Evolutionary conservation across 2,113 vertebrate species (phyloP), one percentile per base, ranked within the genome.

Genomic region (Amblyopsis rosae): DNA sequence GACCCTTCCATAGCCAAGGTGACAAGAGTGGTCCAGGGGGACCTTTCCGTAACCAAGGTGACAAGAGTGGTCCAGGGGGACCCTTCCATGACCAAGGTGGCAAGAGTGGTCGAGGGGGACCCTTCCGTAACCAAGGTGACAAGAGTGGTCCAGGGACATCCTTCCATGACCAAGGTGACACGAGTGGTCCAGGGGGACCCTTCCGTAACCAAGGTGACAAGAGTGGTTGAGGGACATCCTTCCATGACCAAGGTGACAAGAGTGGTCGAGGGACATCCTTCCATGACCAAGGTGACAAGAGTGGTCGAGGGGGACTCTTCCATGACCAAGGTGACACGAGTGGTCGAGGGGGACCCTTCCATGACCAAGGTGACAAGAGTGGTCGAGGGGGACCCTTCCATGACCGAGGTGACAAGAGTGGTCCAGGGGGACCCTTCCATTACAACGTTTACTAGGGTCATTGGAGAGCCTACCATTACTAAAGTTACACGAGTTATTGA

Each of bases 1-100:
- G 13, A 70, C 0, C 67, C 82, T 9, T n/a, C 67, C 0, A 1
- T 77, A 1, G 79, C 76, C 6, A 81, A 79, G n/a, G 63, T 82
- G 3, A 72, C 67, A 7, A 41, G 55, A 0, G 60, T 84, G 3
- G 47, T 82, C 0, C 12, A 70, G 10, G 51, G 55, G 32, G 3
- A 86, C 0, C 67, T 82, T 6, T 17, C 49, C 1, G 3, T 69
- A 0, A 84, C 70, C 64, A 86, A 62, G 51, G 56, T 88, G 6
- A 85, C 82, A 6, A 85, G 82, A 75, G 65, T 90, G 48, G 83
- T 90, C 6, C 63, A 77, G 8, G 81, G 88, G 81, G 67, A 84
- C 49, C 51, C 70, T 1, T 45, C 65, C 12, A 47, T 79, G 0
- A 55, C 54, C 41, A 79, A 56, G 56, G 32, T 76, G 11, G 80